These are phyloP conservation scores for Mormyrus proboscirostris DNA, from an alignment of 2,797 vertebrate genomes.

Conservation along the genomic window DNA sequence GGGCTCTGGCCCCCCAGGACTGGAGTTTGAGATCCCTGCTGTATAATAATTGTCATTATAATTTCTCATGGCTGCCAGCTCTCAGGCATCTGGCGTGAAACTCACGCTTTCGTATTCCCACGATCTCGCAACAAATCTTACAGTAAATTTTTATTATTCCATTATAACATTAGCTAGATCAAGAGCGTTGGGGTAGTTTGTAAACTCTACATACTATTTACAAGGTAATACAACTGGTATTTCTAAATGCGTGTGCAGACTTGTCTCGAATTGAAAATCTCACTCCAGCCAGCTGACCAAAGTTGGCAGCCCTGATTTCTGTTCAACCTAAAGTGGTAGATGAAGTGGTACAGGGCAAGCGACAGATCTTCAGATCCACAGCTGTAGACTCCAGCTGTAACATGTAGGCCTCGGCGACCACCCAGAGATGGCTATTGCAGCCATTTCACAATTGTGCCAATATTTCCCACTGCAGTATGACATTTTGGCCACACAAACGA, in stretches of 20 bases:
- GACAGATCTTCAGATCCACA: background rate
- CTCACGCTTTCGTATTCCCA: background rate
- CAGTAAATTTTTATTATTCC: too few relatives aligned
- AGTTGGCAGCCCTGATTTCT: background rate
- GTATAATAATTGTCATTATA: background rate
- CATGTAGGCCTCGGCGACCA: background rate
- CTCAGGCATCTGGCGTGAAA: background rate
- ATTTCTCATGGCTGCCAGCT: background rate
- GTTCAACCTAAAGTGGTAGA: background rate
- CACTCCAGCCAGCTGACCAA: background rate
- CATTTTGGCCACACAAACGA: background rate
- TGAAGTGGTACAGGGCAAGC: background rate
- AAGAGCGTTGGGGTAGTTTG: background rate
- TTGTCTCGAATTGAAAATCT: background rate
- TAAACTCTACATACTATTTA: background rate
- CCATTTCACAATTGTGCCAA: conserved; percentile 1
- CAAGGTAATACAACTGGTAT: background rate
- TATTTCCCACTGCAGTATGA: background rate
- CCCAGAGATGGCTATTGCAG: background rate
- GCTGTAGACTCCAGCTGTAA: background rate
- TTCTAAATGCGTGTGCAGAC: background rate
- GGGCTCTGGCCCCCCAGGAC: too few relatives aligned
- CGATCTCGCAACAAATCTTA: too few relatives aligned
- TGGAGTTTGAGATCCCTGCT: background rate
- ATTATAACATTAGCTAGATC: background rate